These are phyloP conservation scores for Zaprionus inermis DNA, from an alignment of 1,140 invertebrate genomes.

Conservation along the genomic window DNA sequence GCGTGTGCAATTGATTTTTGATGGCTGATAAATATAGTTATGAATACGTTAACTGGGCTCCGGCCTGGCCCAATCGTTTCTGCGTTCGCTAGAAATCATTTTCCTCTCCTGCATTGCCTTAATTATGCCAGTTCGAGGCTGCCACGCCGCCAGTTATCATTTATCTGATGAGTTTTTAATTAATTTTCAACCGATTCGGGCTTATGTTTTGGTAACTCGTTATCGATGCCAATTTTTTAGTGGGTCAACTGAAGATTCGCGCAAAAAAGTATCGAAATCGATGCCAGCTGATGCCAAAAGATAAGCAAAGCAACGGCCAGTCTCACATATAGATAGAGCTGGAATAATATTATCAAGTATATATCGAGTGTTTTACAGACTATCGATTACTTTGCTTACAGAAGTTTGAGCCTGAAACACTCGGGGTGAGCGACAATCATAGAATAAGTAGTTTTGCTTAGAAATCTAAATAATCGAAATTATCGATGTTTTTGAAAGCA, in stretches of 20 bases:
- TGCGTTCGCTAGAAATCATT: conserved; percentile 58
- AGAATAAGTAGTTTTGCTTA: too few relatives aligned
- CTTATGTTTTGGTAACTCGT: conserved; percentile 33
- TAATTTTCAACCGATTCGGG: conserved; percentile 62
- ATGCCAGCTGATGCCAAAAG: neutral
- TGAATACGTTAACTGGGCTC: conserved; percentile 73
- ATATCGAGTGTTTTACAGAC: too few relatives aligned
- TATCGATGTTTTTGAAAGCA: too few relatives aligned
- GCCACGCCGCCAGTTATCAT: conserved; percentile 32
- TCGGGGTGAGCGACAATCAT: too few relatives aligned
- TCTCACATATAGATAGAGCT: neutral
- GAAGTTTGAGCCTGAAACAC: too few relatives aligned
- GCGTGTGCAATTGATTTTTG: conserved; percentile 77
- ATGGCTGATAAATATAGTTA: conserved; percentile 81
- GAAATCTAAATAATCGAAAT: too few relatives aligned
- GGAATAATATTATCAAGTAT: too few relatives aligned
- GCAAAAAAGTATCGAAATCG: neutral
- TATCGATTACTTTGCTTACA: too few relatives aligned
- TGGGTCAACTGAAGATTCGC: neutral
- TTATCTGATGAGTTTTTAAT: conserved; percentile 82
- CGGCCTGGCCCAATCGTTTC: conserved; percentile 4
- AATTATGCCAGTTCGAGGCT: conserved; percentile 50
- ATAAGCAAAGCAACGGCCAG: neutral
- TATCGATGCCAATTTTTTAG: conserved; percentile 32
- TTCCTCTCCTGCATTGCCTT: conserved; percentile 41